Evolutionary conservation across 2,113 vertebrate genomes (phyloP).

Genomic region (Poeciliopsis retropinna): DNA sequence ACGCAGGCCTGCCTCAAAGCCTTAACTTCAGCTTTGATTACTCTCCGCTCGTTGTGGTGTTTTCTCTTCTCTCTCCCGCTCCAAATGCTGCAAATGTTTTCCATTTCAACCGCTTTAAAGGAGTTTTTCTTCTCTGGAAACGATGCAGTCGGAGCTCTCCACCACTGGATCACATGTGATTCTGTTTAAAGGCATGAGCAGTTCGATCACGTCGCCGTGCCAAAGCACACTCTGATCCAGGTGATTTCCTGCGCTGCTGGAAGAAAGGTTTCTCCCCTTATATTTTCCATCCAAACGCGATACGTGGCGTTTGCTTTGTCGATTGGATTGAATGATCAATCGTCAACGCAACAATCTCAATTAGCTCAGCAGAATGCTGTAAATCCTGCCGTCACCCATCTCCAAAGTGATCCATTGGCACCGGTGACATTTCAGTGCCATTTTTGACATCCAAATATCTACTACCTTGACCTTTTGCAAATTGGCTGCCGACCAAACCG

Average conservation of each 20-base stretch:
- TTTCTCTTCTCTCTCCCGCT: conserved; percentile 22
- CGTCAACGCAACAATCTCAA: conserved; percentile 39
- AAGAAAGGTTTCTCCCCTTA: conserved; percentile 25
- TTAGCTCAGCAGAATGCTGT: conserved; percentile 49
- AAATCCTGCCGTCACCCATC: conserved; percentile 54
- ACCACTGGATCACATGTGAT: conserved; percentile 66
- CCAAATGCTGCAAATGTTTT: conserved; percentile 66
- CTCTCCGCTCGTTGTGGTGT: conserved; percentile 27
- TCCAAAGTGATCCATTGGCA: conserved; percentile 74
- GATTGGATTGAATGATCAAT: conserved; percentile 10
- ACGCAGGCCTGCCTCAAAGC: conserved; percentile 35
- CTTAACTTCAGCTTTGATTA: conserved; percentile 58
- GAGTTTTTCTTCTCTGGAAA: conserved; percentile 54
- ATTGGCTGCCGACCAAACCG: conserved; percentile 79
- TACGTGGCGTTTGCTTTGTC: background rate
- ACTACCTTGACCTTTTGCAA: conserved; percentile 83
- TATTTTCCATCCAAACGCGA: background rate
- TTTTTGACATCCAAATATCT: conserved; percentile 79
- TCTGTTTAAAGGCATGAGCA: conserved; percentile 60
- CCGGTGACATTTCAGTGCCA: conserved; percentile 80
- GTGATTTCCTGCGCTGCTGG: conserved; percentile 64
- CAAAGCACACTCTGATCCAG: conserved; percentile 68
- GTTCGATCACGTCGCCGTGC: conserved; percentile 54
- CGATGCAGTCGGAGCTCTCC: conserved; percentile 54
- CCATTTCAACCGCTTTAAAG: conserved; percentile 58